Conservation (phyloP, 2,888 invertebrate genomes). For the Epirrhoe tristata region DNA sequence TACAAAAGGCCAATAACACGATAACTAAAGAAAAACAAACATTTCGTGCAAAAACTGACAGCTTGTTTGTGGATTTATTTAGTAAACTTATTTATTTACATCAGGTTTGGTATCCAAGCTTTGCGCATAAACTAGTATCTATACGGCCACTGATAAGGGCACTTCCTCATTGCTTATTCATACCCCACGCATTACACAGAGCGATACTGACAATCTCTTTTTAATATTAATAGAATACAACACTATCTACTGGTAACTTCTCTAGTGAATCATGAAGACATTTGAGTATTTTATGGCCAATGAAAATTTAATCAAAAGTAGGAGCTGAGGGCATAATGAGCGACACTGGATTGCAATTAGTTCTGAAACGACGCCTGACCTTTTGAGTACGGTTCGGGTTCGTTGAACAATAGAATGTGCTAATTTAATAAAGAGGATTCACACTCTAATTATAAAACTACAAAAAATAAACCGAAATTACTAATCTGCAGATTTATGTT, state of each 20-base stretch:
- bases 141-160: slow-evolving; percentile 14
- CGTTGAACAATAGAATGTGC: slow-evolving; percentile 24
- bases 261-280: slow-evolving; percentile 45
- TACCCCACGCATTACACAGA: slow-evolving; percentile 13
- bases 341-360: slow-evolving; percentile 60
- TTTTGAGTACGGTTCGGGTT: slow-evolving; percentile 36
- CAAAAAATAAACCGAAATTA: too few relatives aligned
- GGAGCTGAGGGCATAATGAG: slow-evolving; percentile 50
- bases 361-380: slow-evolving; percentile 47
- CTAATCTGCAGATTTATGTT: neutral
- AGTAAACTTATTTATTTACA: neutral
- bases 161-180: slow-evolving; percentile 28
- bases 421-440: neutral
- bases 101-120: neutral
- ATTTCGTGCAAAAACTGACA: neutral
- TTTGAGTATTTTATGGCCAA: slow-evolving; percentile 51
- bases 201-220: slow-evolving; percentile 23
- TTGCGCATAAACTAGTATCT: slow-evolving; percentile 13
- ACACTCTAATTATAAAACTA: neutral
- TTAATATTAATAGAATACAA: slow-evolving; percentile 33
- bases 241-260: slow-evolving; percentile 27
- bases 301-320: slow-evolving; percentile 55
- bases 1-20: neutral
- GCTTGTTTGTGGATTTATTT: neutral
- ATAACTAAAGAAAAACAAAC: neutral